Percentiles rank a stretch among this genome's conserved stretches.
phyloP scores from a whole-genome alignment of 1,140 invertebrate species.

The Caenorhabditis elegans region DNA sequence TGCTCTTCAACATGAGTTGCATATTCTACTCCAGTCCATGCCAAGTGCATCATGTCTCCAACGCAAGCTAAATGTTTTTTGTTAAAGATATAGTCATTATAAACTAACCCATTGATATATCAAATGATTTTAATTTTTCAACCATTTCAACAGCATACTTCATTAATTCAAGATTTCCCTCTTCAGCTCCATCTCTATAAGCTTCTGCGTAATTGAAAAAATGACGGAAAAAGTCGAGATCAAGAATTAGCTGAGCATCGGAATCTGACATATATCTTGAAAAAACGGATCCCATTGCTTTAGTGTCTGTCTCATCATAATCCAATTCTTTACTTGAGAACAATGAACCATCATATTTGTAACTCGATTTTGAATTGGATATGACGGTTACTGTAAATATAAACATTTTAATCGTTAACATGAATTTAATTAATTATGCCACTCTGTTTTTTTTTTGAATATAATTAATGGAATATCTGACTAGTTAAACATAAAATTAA shows the following conservation, averaged over 20 bases:
- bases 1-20: slow-evolving; percentile 57
- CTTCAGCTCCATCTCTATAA: slow-evolving; percentile 33
- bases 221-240: slow-evolving; percentile 60
- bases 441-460: too few species aligned
- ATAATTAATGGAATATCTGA: too few species aligned
- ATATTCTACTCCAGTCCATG: slow-evolving; percentile 64
- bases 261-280: slow-evolving; percentile 62
- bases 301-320: not conserved
- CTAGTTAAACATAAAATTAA: not conserved
- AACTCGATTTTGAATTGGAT: not conserved
- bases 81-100: too few species aligned
- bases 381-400: not conserved
- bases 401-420: not conserved
- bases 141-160: slow-evolving; percentile 57
- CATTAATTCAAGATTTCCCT: slow-evolving; percentile 46
- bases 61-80: slow-evolving; percentile 55
- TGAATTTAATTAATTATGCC: too few species aligned
- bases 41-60: slow-evolving; percentile 58
- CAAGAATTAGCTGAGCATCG: slow-evolving; percentile 59
- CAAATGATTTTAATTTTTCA: slow-evolving; percentile 59
- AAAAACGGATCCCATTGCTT: slow-evolving; percentile 43
- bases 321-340: slow-evolving; percentile 16
- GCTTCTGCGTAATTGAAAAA: slow-evolving; percentile 50
- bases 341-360: not conserved
- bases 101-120: slow-evolving; percentile 53